These are phyloP conservation scores for Caenorhabditis sulstoni DNA, from an alignment of 2,888 invertebrate genomes.

Conservation along the genomic window DNA sequence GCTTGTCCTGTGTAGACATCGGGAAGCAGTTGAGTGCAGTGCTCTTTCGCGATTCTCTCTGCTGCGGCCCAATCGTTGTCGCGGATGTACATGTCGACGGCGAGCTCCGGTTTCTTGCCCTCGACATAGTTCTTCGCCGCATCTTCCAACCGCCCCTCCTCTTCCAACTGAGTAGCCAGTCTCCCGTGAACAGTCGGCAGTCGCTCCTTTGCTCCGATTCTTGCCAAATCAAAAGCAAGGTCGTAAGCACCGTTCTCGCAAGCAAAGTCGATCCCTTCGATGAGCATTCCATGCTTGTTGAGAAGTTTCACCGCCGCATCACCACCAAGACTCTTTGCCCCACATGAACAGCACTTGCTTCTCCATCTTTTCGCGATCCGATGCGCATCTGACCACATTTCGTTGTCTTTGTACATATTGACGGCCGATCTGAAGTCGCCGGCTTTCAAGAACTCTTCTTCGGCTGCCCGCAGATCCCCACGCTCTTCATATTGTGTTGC, in stretches of 20 bases:
- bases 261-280: conserved; percentile 92
- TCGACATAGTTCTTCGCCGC: conserved; percentile 94
- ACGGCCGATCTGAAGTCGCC: conserved; percentile 88
- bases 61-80: conserved; percentile 92
- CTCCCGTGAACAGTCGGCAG: conserved; percentile 87
- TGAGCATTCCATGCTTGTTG: conserved; percentile 89
- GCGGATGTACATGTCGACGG: conserved; percentile 91
- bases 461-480: conserved; percentile 91
- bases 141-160: conserved; percentile 89
- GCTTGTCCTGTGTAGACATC: conserved; percentile 85
- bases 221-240: conserved; percentile 91
- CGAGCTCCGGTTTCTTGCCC: conserved; percentile 84
- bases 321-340: conserved; percentile 93
- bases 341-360: conserved; percentile 88
- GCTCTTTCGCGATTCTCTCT: conserved; percentile 88
- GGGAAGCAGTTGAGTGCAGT: conserved; percentile 86
- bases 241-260: conserved; percentile 92
- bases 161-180: conserved; percentile 91
- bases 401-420: conserved; percentile 89
- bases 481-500: conserved; percentile 92
- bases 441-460: conserved; percentile 90
- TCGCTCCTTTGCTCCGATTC: conserved; percentile 85
- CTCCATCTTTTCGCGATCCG: conserved; percentile 86
- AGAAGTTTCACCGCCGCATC: conserved; percentile 94
- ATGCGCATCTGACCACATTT: conserved; percentile 93